Evolutionary conservation across 2,797 vertebrate genomes (phyloP).

Genomic region (Sebastes cheni): DNA sequence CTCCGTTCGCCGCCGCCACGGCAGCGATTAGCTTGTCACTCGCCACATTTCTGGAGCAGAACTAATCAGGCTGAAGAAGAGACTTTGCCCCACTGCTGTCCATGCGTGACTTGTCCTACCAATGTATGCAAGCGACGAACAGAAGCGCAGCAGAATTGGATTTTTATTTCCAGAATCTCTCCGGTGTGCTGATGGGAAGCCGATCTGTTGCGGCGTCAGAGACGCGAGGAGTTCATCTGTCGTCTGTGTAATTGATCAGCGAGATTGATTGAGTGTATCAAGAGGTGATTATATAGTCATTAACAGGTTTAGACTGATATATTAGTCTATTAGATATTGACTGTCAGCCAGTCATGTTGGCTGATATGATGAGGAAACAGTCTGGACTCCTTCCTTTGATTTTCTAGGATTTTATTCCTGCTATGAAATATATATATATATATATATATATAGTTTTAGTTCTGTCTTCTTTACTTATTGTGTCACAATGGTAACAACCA

Average conservation of each 20-base stretch:
- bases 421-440: not conserved
- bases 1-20: conserved; percentile 16
- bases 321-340: conserved; percentile 16
- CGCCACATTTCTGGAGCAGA: conserved; percentile 74
- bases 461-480: not conserved
- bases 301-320: conserved; percentile 42
- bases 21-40: conserved; percentile 71
- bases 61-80: conserved; percentile 71
- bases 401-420: not conserved
- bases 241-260: conserved; percentile 50
- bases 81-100: conserved; percentile 38
- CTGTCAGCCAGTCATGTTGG: conserved; percentile 3
- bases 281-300: conserved; percentile 52
- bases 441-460: not conserved
- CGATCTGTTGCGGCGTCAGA: conserved; percentile 5
- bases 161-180: conserved; percentile 41
- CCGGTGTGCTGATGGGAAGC: conserved; percentile 2
- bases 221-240: conserved; percentile 43
- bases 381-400: not conserved
- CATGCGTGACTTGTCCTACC: conserved; percentile 63
- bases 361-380: not conserved
- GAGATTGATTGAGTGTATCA: conserved; percentile 43
- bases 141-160: conserved; percentile 45
- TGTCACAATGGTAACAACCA: not conserved
- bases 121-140: conserved; percentile 37